Evolutionary conservation across 2,888 invertebrate species (phyloP), one percentile per base, ranked within the genome.

Genomic region (Argyresthia goedartella): DNA sequence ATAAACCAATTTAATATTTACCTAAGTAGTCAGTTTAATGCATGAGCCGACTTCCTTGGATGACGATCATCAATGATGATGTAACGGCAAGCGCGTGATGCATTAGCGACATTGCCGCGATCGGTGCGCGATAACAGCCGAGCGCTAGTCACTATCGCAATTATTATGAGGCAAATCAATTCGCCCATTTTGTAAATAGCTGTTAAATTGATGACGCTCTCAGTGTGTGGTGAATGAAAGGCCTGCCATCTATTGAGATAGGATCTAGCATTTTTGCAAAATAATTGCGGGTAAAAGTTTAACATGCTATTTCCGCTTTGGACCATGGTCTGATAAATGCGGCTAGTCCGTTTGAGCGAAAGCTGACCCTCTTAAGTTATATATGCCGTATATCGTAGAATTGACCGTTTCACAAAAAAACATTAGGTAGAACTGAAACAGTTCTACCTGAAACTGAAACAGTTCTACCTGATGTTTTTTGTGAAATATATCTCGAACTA

Each of bases 1-100:
- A 39, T 39, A 39, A 39, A 39, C 39, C 39, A n/a, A 39, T 39
- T 6, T 11, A 39, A 39, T 39, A 39, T 39, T 39, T 39, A 11
- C 8, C 39, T n/a, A 39, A 8, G 1, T 6, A 9, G 9, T n/a
- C 1, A 9, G n/a, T 39, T 3, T n/a, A n/a, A 39, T 39, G 39
- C 39, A 25, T 25, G 25, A 25, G 25, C 25, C 25, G 25, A 25
- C 6, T 25, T 25, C 25, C 25, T 6, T 25, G 25, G 25, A 25
- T 25, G 25, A 25, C 25, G 25, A 25, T 25, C 39, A 39, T 39
- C 39, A 39, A n/a, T 39, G 39, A 39, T 46, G 69, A 68, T 77
- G 78, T 81, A 79, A 81, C 79, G 80, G 80, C 75, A 66, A 69
- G 72, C 72, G 75, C 79, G 81, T 85, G 82, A 85, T 84, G 81